Evolutionary conservation across 2,797 vertebrate species (phyloP), one percentile per base, ranked within the genome.

Genomic region (Lophius americanus): DNA sequence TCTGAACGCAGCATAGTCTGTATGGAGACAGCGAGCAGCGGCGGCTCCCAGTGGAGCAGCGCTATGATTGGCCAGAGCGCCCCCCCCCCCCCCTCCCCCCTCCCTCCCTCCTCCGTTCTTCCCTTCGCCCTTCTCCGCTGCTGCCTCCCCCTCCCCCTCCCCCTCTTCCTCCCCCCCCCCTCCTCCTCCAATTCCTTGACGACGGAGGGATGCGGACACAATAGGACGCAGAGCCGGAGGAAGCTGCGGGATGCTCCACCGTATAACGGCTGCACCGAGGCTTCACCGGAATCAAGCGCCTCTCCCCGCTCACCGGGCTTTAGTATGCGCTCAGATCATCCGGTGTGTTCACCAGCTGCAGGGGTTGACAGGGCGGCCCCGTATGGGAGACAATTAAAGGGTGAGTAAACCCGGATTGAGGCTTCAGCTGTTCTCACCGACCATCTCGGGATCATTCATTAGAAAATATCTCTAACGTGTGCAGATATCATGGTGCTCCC

Each of bases 181-280:
- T 51, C 63, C 64, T 67, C 73, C 72, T 81, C 76, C 71, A 87
- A 57, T 87, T 87, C 75, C 82, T 81, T 53, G 78, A 85, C 85
- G 84, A 81, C 89, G 64, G 73, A 85, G 85, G 86, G 89, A 88
- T 88, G 88, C 89, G 78, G 90, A 92, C 90, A 92, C 91, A 92
- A 92, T 88, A 92, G 89, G 79, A 85, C 84, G 78, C 83, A 79
- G 78, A 83, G 76, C 60, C 51, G 58, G 69, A 74, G 68, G 76
- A 83, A 75, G 77, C 62, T 76, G 83, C 76, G 69, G 78, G 84
- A 86, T 85, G 86, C 83, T 64, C 68, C 67, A 54, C 62, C 52
- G 55, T 78, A 61, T n/a, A 65, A 55, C 78, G 50, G 76, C 23
- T 68, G 64, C 64, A 62, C 75, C 46, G 47, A 84, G 64, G 62